phyloP scores from a whole-genome alignment of 2,113 vertebrate genomes.

The Gyps fulvus region DNA sequence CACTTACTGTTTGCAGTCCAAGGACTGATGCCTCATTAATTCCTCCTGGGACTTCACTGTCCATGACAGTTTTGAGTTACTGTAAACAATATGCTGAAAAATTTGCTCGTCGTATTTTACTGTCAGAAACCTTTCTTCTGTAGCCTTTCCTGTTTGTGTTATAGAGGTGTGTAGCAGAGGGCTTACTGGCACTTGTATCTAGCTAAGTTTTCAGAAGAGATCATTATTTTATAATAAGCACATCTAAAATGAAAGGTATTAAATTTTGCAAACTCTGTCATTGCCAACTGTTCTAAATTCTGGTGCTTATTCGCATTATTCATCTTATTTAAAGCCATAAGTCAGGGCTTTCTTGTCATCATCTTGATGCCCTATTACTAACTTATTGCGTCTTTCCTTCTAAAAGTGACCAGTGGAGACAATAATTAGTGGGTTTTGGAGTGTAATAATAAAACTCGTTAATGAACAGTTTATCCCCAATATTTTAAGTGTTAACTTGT shows the following conservation, averaged over 20 bases:
- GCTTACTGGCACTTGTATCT: background rate
- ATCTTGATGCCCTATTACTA: background rate
- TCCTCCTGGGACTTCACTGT: background rate
- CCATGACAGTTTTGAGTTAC: background rate
- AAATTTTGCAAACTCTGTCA: slow-evolving; percentile 17
- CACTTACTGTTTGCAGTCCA: background rate
- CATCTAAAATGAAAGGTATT: slow-evolving; percentile 31
- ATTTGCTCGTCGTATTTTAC: background rate
- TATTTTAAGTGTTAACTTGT: slow-evolving; percentile 25
- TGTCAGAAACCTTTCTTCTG: background rate
- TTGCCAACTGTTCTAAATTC: slow-evolving; percentile 15
- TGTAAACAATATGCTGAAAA: slow-evolving; percentile 22
- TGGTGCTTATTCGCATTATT: slow-evolving; percentile 49
- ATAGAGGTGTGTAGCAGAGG: background rate
- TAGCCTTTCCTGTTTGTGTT: background rate
- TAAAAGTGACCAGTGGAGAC: slow-evolving; percentile 19
- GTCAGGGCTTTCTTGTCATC: slow-evolving; percentile 14
- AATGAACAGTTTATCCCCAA: slow-evolving; percentile 27
- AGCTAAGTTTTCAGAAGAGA: background rate
- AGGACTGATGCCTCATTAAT: background rate
- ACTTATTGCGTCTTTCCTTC: slow-evolving; percentile 12
- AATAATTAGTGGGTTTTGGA: slow-evolving; percentile 22
- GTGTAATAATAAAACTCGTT: slow-evolving; percentile 22
- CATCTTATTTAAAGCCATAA: slow-evolving; percentile 39
- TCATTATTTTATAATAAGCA: slow-evolving; percentile 47